Conservation (phyloP, 2,888 invertebrate species). For the Acholoe squamosa region DNA sequence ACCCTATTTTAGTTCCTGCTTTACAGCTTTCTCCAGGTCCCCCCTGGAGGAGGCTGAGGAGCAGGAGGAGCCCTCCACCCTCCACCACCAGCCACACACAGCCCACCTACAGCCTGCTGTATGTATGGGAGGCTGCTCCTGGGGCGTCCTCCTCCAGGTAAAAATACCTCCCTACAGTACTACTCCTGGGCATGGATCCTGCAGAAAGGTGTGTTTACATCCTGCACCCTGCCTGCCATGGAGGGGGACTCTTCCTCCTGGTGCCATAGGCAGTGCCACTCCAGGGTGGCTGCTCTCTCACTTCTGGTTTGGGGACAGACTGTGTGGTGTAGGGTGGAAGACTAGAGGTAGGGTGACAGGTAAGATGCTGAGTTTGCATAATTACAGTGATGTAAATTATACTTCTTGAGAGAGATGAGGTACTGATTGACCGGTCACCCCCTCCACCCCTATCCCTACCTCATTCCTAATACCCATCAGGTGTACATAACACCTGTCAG, state of each 20-base stretch:
- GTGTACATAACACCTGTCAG: not conserved
- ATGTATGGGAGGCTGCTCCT: not conserved
- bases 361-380: too few species aligned
- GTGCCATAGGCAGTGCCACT: too few species aligned
- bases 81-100: slow-evolving; percentile 11
- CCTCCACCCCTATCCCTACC: not conserved
- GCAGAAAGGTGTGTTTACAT: slow-evolving; percentile 6
- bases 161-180: slow-evolving; percentile 31
- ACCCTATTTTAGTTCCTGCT: slow-evolving; percentile 38
- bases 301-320: too few species aligned
- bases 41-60: not conserved
- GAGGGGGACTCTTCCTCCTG: too few species aligned
- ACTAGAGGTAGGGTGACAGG: too few species aligned
- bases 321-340: too few species aligned
- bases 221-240: not conserved
- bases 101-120: not conserved
- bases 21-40: not conserved
- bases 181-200: slow-evolving; percentile 18
- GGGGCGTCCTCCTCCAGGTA: not conserved
- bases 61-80: not conserved
- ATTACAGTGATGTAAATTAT: too few species aligned
- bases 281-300: too few species aligned
- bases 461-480: not conserved
- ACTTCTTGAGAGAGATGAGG: too few species aligned
- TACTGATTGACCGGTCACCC: too few species aligned